These are phyloP conservation scores for Cervus canadensis DNA, from an alignment of 2,113 vertebrate species.

Conservation along the genomic window DNA sequence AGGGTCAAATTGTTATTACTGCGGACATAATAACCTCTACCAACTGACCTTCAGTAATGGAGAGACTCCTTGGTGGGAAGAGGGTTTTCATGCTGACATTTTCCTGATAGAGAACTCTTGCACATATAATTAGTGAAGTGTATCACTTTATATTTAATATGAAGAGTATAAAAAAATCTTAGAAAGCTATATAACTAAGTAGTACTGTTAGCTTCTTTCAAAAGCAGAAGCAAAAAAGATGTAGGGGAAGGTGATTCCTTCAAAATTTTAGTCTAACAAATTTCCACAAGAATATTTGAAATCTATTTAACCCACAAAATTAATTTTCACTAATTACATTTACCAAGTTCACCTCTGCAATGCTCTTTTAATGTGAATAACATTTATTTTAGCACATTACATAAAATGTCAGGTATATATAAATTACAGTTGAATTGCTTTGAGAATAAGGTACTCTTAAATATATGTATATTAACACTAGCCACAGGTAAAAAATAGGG, in stretches of 20 bases:
- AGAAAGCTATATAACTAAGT: background rate
- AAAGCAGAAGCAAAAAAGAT: background rate
- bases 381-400: background rate
- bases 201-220: background rate
- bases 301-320: background rate
- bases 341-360: background rate
- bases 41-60: background rate
- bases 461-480: background rate
- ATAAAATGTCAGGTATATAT: background rate
- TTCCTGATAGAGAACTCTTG: slow-evolving; percentile 28
- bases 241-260: background rate
- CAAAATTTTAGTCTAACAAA: background rate
- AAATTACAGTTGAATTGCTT: background rate
- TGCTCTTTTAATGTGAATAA: background rate
- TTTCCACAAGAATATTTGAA: background rate
- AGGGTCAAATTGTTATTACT: background rate
- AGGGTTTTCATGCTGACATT: background rate
- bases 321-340: background rate
- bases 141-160: background rate
- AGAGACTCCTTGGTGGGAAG: background rate
- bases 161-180: background rate
- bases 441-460: background rate
- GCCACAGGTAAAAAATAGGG: background rate
- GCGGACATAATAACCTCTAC: background rate
- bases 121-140: background rate